Percentiles rank a stretch among this genome's conserved stretches.
Evolutionary conservation across 2,113 vertebrate genomes (phyloP).

Genomic region (Corythornis cristatus): DNA sequence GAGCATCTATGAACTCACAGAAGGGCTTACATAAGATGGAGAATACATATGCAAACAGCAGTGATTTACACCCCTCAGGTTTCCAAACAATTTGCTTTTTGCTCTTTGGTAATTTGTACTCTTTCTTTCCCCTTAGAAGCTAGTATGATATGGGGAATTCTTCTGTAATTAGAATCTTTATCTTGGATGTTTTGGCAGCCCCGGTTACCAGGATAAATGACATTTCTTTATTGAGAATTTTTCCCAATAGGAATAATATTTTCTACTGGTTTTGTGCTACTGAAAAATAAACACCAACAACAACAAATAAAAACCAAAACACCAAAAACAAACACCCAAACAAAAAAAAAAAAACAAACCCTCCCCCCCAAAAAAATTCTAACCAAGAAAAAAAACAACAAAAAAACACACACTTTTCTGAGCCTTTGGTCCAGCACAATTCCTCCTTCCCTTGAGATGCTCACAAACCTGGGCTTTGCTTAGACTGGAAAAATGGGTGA

Average conservation of each 20-base stretch:
- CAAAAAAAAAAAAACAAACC: no score
- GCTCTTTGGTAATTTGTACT: background rate
- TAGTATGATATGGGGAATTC: background rate
- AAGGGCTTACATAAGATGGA: slow-evolving; percentile 9
- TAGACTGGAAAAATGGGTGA: background rate
- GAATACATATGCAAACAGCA: background rate
- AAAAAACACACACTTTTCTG: background rate
- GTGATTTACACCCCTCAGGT: background rate
- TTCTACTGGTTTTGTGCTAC: background rate
- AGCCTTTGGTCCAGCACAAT: background rate
- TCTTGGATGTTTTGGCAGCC: background rate
- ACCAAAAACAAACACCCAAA: no score
- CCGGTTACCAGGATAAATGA: background rate
- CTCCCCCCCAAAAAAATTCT: no score
- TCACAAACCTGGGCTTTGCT: background rate
- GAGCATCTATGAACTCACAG: background rate
- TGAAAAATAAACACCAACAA: background rate
- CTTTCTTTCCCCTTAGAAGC: background rate
- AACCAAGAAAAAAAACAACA: background rate
- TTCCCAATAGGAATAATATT: background rate
- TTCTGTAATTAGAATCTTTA: background rate
- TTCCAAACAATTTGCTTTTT: background rate
- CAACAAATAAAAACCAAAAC: no score
- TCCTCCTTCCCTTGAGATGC: background rate
- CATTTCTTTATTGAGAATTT: background rate